These are phyloP conservation scores for Abrostola triplasia DNA, from an alignment of 2,888 invertebrate species.

Conservation along the genomic window DNA sequence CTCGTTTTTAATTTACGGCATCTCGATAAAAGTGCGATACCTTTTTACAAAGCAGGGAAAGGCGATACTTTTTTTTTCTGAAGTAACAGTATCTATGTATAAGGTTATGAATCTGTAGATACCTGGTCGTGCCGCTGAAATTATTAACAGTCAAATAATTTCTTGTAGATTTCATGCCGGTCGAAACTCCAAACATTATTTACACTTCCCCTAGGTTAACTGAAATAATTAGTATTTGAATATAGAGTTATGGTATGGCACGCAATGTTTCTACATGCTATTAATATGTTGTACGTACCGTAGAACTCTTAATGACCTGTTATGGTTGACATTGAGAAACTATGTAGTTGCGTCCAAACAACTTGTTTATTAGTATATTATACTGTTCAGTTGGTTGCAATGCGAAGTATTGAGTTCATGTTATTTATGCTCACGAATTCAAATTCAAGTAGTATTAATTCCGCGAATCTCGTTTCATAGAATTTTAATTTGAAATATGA, in stretches of 20 bases:
- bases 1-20: constrained; percentile 44
- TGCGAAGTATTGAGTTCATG: no score
- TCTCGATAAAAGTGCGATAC: constrained; percentile 17
- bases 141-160: constrained; percentile 33
- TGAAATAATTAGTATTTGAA: constrained; percentile 3
- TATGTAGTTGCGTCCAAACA: no score
- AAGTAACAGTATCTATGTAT: constrained; percentile 20
- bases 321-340: not conserved
- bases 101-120: constrained; percentile 35
- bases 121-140: constrained; percentile 12
- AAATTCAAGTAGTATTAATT: no score
- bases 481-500: no score
- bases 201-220: not conserved
- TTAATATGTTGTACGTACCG: constrained; percentile 2
- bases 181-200: constrained; percentile 2
- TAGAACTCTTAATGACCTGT: constrained; percentile 10
- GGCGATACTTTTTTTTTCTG: constrained; percentile 22
- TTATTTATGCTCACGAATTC: no score
- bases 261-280: constrained; percentile 10
- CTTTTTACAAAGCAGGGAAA: constrained; percentile 34
- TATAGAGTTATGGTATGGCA: constrained; percentile 18
- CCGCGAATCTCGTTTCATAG: no score
- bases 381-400: no score
- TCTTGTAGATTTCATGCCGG: constrained; percentile 4
- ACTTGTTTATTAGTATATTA: no score